Evolutionary conservation across 2,888 invertebrate genomes (phyloP), one percentile per base, ranked within the genome.

Genomic region (Rugalucina vietnamica): DNA sequence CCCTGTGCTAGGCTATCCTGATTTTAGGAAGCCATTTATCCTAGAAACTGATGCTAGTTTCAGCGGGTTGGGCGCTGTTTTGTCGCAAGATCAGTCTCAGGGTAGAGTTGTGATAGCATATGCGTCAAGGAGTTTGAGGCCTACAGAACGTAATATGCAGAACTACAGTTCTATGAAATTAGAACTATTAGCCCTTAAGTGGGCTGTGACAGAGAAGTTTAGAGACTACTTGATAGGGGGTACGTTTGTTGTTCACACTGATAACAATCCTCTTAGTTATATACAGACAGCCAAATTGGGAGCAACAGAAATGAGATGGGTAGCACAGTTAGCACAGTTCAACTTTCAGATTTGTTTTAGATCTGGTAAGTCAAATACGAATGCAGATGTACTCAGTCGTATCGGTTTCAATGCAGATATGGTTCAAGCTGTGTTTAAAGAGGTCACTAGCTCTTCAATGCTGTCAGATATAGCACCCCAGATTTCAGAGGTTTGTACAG

Each of bases 1-100:
- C n/a, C 82, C 83, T 12, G 73, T 90, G 32, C 43, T 87, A 54
- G 86, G 86, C 27, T 89, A 80, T 75, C 79, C 88, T 29, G 88
- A 89, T 70, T 88, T 79, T 60, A 74, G 57, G n/a, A 24, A 54
- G 29, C 84, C 86, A 18, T 90, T 27, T 21, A 32, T 60, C 10
- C 18, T 60, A 5, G 60, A 60, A 29, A 60, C 60, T 12, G 60
- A 60, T 60, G 60, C 60, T 29, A 60, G 60, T 27, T 60, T 60
- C 29, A 21, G 29, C 8, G 60, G 60, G 5, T 29, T 60, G 4
- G 60, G 60, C 5, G 60, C 60, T 12, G 29, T 60, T 27, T 29
- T 60, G 21, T 60, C 60, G 8, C 60, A 24, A 27, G 60, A 27
- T 27, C 60, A 60, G 29, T 21, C 60, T 1, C 27, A 27, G 5